A percentile compares a stretch with the other conserved stretches of the same genome.
Conservation (phyloP, 1,140 invertebrate species). For the Patella vulgata region DNA sequence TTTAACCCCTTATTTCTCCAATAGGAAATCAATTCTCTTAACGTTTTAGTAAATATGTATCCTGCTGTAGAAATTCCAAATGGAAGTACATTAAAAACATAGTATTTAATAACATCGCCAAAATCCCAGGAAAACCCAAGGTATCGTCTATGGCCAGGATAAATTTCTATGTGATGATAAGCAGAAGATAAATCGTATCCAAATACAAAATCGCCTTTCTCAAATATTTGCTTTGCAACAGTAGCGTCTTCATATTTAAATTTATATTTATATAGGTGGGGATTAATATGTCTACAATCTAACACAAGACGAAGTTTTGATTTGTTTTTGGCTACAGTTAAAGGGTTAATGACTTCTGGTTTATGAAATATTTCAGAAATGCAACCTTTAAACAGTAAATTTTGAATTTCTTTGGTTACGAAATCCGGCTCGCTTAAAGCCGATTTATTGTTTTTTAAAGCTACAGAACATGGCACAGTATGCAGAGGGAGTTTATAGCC, state of each 20-base stretch:
- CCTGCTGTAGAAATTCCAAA: too few species aligned
- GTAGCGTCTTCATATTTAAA: too few species aligned
- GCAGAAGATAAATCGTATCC: too few species aligned
- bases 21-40: too few species aligned
- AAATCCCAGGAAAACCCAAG: too few species aligned
- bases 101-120: too few species aligned
- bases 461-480: conserved; percentile 5
- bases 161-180: too few species aligned
- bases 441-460: conserved; percentile 27
- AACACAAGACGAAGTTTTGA: conserved; percentile 7
- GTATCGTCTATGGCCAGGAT: too few species aligned
- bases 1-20: too few species aligned
- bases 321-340: conserved; percentile 20
- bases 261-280: background rate
- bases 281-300: conserved; percentile 7
- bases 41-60: too few species aligned
- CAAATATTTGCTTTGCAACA: too few species aligned
- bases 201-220: conserved; percentile 3
- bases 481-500: conserved; percentile 27
- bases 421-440: conserved; percentile 14
- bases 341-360: conserved; percentile 19
- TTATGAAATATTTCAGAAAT: conserved; percentile 2
- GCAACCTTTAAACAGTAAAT: conserved; percentile 10
- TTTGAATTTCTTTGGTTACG: conserved; percentile 18
- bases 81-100: too few species aligned